These are phyloP conservation scores for Sakesphorus luctuosus DNA, from an alignment of 2,113 vertebrate species.

Conservation along the genomic window DNA sequence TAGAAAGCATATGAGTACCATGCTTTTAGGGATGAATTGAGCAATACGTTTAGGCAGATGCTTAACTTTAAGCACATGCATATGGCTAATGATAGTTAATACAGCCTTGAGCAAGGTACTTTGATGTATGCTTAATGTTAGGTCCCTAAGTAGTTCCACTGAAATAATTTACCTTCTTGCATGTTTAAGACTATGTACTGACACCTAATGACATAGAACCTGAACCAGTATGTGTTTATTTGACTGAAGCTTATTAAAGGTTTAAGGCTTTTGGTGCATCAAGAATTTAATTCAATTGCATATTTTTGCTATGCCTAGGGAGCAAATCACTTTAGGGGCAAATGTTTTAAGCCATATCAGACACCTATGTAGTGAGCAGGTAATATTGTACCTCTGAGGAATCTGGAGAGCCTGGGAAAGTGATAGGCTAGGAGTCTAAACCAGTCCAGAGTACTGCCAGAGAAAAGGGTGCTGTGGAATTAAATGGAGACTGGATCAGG, in stretches of 20 bases:
- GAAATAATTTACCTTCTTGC: not conserved
- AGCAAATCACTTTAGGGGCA: not conserved
- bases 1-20: not conserved
- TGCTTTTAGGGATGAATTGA: not conserved
- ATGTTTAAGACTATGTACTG: not conserved
- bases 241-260: not conserved
- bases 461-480: not conserved
- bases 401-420: not conserved
- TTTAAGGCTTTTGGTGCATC: not conserved
- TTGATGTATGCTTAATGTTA: not conserved
- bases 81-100: not conserved
- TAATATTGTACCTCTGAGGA: not conserved
- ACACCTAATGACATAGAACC: not conserved
- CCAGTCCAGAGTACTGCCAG: not conserved
- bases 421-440: not conserved
- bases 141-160: not conserved
- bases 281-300: constrained; percentile 7
- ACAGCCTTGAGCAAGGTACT: not conserved
- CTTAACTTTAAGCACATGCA: not conserved
- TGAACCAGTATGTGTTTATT: not conserved
- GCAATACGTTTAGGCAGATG: not conserved
- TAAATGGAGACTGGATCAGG: not conserved
- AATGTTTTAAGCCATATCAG: not conserved
- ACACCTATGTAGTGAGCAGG: not conserved
- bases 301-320: not conserved